These are phyloP conservation scores for Tanytarsus gracilentus DNA, from an alignment of 2,888 invertebrate genomes.

Conservation along the genomic window DNA sequence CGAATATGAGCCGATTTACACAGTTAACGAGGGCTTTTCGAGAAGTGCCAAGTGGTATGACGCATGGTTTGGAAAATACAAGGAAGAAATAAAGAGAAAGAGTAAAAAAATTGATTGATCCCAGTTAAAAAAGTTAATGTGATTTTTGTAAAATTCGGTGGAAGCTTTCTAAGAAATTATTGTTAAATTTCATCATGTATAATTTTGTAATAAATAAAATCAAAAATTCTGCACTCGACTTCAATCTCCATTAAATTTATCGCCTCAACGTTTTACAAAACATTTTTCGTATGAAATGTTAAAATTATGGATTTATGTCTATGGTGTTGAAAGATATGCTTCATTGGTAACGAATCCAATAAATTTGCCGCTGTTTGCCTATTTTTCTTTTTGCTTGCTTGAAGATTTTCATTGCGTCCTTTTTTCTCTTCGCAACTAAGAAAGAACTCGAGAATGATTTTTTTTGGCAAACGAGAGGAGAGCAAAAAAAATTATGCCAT, in stretches of 20 bases:
- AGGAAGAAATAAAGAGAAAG: too few species aligned
- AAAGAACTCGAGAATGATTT: slow-evolving; percentile 7
- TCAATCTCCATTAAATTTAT: too few species aligned
- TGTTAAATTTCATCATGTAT: too few species aligned
- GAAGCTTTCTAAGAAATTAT: too few species aligned
- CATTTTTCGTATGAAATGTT: slow-evolving; percentile 5
- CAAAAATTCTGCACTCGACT: too few species aligned
- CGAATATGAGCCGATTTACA: slow-evolving; percentile 40
- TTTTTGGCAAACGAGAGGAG: background rate
- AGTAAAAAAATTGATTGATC: too few species aligned
- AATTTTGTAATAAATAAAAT: too few species aligned
- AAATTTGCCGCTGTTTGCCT: slow-evolving; percentile 7
- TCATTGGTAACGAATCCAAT: slow-evolving; percentile 20
- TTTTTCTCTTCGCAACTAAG: background rate
- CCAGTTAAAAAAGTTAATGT: too few species aligned
- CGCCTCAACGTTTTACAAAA: background rate
- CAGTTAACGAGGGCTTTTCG: slow-evolving; percentile 36
- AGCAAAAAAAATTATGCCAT: slow-evolving; percentile 18
- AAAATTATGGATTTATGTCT: background rate
- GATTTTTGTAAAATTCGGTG: too few species aligned
- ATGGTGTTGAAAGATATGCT: slow-evolving; percentile 14
- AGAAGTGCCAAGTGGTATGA: slow-evolving; percentile 41
- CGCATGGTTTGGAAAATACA: slow-evolving; percentile 38
- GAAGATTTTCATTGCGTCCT: background rate
- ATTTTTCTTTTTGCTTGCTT: background rate